These are phyloP conservation scores for Buphagus erythrorhynchus DNA, from an alignment of 2,797 vertebrate genomes.

Conservation along the genomic window DNA sequence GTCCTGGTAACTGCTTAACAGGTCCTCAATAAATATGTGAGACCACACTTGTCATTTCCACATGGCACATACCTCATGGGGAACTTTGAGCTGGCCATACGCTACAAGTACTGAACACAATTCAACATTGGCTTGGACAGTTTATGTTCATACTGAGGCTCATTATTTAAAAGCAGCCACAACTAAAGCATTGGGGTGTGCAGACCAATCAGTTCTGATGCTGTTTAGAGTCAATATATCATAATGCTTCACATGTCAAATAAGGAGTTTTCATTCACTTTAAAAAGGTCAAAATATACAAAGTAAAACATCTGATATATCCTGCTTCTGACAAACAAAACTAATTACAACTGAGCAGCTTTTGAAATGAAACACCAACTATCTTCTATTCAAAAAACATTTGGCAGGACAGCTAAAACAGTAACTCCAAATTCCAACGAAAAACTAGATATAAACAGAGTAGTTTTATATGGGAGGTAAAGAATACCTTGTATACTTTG, in stretches of 20 bases:
- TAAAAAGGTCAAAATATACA: background rate
- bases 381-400: background rate
- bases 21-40: background rate
- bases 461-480: background rate
- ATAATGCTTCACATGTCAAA: background rate
- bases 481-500: conserved; percentile 91
- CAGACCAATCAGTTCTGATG: background rate
- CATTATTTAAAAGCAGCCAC: background rate
- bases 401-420: background rate
- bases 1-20: background rate
- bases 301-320: background rate
- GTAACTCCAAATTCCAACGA: background rate
- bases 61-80: background rate
- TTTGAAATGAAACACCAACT: background rate
- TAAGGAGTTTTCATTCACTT: background rate
- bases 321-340: background rate
- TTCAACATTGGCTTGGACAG: background rate
- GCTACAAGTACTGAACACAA: background rate
- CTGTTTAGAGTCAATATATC: background rate
- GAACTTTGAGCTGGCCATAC: background rate
- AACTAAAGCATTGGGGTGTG: background rate
- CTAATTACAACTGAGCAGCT: background rate
- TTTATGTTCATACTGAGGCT: background rate
- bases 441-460: background rate
- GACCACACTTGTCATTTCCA: background rate